Base-by-base conservation (phyloP, 2,888 invertebrate species). In the Dryocosmus kuriphilus region DNA sequence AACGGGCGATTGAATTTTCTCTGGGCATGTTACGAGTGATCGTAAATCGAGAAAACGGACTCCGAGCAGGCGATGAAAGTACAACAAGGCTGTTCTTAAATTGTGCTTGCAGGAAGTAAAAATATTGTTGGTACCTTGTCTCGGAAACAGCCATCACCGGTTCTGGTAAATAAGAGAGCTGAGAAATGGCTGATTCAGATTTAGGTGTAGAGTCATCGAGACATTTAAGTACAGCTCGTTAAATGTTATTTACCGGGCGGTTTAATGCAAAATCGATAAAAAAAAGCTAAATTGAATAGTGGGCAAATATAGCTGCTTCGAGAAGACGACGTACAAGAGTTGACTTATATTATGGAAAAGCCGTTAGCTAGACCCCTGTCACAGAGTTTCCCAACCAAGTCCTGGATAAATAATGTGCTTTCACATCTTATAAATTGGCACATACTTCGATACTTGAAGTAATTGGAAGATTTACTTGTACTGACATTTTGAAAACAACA, bases 1-100 rank as follows among this genome's bases (percentile, higher is more conserved):
- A 80, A 75, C 67, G 79, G 77, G 65, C 82, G 77, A 82, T 81
- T 82, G 82, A 79, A 81, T 82, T 78, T 78, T 76, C 75, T 63
- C 73, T 27, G 76, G 76, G 71, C 22, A 63, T 75, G 74, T 76
- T 80, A 80, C 81, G 73, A 80, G 74, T 74, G 55, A 22, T 77
- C 75, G 79, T 82, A 82, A 82, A 76, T 80, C 73, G 41, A 27
- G 46, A 77, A 75, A 80, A 60, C 55, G 65, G 57, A 74, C 51
- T 41, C 27, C 71, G 41, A 27, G 61, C 46, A 62, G 27, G 65
- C 79, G 61, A 74, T 78, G 35, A 71, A 61, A 32, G 6, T 19
- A 35, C 32, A 9, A 62, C 2, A 62, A 32, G 32, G 1, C 16
- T n/a, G 16, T 19, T 32, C 61, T 32, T 61, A 61, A 61, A 30